Conservation (phyloP, 2,113 vertebrate species). For the Clarias gariepinus region DNA sequence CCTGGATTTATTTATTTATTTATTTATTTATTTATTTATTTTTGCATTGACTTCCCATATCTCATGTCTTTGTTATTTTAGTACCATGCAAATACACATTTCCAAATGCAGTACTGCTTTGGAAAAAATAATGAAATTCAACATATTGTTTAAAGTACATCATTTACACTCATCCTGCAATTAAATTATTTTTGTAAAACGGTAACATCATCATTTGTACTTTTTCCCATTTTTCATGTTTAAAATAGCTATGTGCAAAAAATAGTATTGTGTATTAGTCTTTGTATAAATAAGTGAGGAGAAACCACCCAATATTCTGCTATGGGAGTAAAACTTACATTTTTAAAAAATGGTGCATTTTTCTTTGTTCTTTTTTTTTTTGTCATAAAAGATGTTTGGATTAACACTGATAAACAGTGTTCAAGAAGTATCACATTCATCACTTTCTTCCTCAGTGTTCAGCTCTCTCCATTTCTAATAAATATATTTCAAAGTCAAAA, state of each 20-base stretch:
- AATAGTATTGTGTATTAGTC: slow-evolving; percentile 27
- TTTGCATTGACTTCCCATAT: slow-evolving; percentile 2
- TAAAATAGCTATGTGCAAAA: slow-evolving; percentile 31
- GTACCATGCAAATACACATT: slow-evolving; percentile 14
- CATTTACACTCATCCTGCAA: slow-evolving; percentile 41
- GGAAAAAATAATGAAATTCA: slow-evolving; percentile 7
- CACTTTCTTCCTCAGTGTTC: background rate
- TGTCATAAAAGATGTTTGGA: slow-evolving; percentile 11
- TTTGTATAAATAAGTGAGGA: background rate
- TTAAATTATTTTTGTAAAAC: slow-evolving; percentile 38
- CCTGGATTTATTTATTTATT: background rate
- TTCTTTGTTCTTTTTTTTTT: background rate
- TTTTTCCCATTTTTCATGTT: background rate
- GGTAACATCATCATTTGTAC: slow-evolving; percentile 24
- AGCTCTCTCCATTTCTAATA: slow-evolving; percentile 22
- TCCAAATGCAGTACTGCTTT: slow-evolving; percentile 3
- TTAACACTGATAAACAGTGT: slow-evolving; percentile 24
- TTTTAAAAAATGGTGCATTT: background rate
- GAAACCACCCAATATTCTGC: background rate
- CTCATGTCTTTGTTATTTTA: background rate
- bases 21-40: too few species aligned
- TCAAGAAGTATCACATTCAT: slow-evolving; percentile 2
- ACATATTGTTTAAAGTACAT: slow-evolving; percentile 43
- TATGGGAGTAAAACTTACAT: slow-evolving; percentile 8
- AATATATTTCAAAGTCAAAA: slow-evolving; percentile 36